phyloP scores from a whole-genome alignment of 2,888 invertebrate species.

The Microchrysa polita region DNA sequence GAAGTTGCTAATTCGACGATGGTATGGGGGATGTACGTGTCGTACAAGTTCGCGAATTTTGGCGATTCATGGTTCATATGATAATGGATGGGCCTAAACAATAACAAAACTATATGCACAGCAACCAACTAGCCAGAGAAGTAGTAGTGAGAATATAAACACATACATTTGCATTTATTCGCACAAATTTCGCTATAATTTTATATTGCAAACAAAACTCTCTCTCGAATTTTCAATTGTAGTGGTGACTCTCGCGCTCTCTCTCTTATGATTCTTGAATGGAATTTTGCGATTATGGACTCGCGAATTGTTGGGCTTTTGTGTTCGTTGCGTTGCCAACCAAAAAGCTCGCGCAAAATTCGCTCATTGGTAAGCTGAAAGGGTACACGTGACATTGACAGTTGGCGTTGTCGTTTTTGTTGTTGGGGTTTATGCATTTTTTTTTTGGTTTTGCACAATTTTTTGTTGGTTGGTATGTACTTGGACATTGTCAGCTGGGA shows the following conservation, averaged over 20 bases:
- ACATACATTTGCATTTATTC: background rate
- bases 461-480: too few relatives aligned
- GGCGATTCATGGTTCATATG: too few relatives aligned
- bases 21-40: conserved; percentile 3
- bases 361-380: background rate
- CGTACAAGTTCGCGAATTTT: conserved; percentile 10
- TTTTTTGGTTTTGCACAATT: background rate
- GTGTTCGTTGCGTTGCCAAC: conserved; percentile 12
- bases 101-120: conserved; percentile 35
- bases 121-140: background rate
- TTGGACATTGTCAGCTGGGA: too few relatives aligned
- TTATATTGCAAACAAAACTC: conserved; percentile 28
- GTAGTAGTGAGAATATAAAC: background rate
- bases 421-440: background rate
- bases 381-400: conserved; percentile 35
- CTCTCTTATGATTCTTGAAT: background rate
- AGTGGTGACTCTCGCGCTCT: conserved; percentile 5
- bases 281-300: background rate
- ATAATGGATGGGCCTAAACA: conserved; percentile 25
- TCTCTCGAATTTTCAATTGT: too few relatives aligned
- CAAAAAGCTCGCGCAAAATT: background rate
- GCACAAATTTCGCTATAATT: background rate
- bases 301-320: background rate
- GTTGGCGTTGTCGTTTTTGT: conserved; percentile 4
- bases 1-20: background rate